Evolutionary conservation across 2,888 invertebrate species (phyloP), one percentile per base, ranked within the genome.

Genomic region (Acanthosepion pharaonis): DNA sequence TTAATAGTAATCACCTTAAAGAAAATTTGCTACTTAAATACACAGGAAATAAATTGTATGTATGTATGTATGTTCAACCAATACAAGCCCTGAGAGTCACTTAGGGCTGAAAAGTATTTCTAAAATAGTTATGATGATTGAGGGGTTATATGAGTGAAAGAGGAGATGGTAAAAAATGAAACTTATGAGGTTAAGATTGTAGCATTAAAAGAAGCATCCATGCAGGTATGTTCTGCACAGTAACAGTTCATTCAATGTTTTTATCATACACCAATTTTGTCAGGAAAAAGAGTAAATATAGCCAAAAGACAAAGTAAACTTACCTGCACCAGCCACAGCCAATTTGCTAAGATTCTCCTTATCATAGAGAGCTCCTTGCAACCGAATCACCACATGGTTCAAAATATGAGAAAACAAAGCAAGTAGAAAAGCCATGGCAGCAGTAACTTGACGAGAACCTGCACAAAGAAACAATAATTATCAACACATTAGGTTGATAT

Each of bases 361-460:
- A 94, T 97, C 97, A 94, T 97, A 96, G 48, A 97, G 96, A 11
- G 97, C 96, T 20, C 96, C 96, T 95, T 97, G 97, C 11, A 97
- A 96, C 18, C 97, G 96, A 91, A 97, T 97, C 55, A 97, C 96
- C 11, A 97, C 96, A 95, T 97, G 97, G 95, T 97, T 97, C 64
- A 97, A 96, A 64, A 97, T 96, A 96, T 98, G 98, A 33, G 98
- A 98, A 96, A 98, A 98, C 95, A 99, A 98, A 51, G 99, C 99
- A 94, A 99, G 98, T 94, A 98, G 98, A 97, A 99, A 99, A 55
- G 99, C 99, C 96, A 98, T 98, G 94, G 98, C 98, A 51, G 98
- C 98, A 96, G 99, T 98, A 92, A 98, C 98, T 97, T 98, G 98
- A n/a, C 98, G 98, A n/a, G 98, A 98, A 97, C 98, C 97, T 97